phyloP scores from a whole-genome alignment of 2,113 vertebrate genomes.

The Cebus imitator region DNA sequence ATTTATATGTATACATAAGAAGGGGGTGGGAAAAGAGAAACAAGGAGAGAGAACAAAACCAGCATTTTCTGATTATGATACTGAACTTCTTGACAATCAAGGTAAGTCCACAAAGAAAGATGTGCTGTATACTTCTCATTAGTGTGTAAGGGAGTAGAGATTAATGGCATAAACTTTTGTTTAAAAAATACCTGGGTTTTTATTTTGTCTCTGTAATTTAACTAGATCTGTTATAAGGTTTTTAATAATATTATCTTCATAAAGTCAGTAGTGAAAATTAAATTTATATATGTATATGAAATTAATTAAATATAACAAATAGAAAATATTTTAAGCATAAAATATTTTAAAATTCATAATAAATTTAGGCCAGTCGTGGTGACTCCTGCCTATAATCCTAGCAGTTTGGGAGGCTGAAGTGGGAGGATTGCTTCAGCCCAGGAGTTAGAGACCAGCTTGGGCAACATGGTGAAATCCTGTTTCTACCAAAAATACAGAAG shows the following conservation, averaged over 20 bases:
- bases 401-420: no score
- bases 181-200: not conserved
- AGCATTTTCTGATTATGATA: not conserved
- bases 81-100: not conserved
- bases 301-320: not conserved
- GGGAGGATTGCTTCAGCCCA: no score
- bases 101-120: not conserved
- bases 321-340: not conserved
- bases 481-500: no score
- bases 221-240: not conserved
- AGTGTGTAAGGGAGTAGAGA: not conserved
- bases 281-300: not conserved
- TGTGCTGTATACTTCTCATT: not conserved
- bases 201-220: not conserved
- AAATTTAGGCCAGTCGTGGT: not conserved
- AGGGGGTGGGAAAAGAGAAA: not conserved
- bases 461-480: no score
- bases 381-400: no score
- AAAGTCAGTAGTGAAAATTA: not conserved
- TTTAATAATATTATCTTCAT: not conserved
- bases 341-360: not conserved
- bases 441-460: no score
- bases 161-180: not conserved
- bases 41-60: not conserved
- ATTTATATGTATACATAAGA: not conserved